Base-by-base conservation (phyloP, 92 coral and sea anemone genomes). In the Porites cylindrica region DNA sequence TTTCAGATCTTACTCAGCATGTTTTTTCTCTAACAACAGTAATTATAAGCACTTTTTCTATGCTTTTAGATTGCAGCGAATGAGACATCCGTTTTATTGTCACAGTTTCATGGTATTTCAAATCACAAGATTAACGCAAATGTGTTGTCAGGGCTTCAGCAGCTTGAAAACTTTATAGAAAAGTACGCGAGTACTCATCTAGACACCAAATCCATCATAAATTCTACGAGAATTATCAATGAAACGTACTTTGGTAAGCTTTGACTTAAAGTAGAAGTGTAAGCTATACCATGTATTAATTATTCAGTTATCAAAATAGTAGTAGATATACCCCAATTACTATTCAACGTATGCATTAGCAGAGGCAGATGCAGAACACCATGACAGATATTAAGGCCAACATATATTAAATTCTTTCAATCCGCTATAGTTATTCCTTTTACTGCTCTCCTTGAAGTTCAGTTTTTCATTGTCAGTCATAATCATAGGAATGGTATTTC, bases 21-120 rank as follows among this genome's bases (percentile, higher is more conserved):
- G 3, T 13, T n/a, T 8, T 3, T 56, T 56, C 11, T 56, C 11
- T 56, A 11, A 14, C 61, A 56, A 10, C 16, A 11, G 16, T 56
- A 56, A 56, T 10, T 10, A 14, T 14, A 10, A 10, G 11, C 0
- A 7, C 51, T 12, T 6, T 0, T 24, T 16, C 10, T 11, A 54
- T 58, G 29, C 14, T 10, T 58, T 43, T 21, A 82, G 86, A 21
- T 50, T 61, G 86, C 79, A 19, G 71, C 62, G 4, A 82, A 72
- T 19, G 86, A 72, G 70, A 82, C 86, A 2, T 61, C 70, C 3
- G 8, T 17, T 0, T 7, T 82, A 17, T 51, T 82, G 29, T 59
- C 64, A 8, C 17, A 8, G 14, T 38, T 72, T 21, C 38, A 60
- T 2, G 51, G 19, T 18, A 21, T 1, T 60, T 23, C 70, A 6